A percentile compares a stretch with the other conserved stretches of the same genome.
These are phyloP conservation scores for Glossosoma conforme DNA, from an alignment of 1,140 invertebrate genomes.

Conservation along the genomic window DNA sequence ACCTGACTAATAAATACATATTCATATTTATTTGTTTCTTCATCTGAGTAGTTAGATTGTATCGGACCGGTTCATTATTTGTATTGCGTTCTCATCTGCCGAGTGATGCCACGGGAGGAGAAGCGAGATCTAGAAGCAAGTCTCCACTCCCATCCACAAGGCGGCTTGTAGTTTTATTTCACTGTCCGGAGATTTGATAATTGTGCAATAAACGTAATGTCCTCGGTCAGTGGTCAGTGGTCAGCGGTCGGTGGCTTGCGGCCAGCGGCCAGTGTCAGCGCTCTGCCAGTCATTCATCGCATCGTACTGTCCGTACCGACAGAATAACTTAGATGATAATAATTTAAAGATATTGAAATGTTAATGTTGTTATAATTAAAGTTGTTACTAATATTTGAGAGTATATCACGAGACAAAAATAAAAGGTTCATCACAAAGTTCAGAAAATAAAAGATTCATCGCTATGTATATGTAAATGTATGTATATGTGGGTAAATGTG, in stretches of 20 bases:
- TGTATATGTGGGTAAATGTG: conserved; percentile 14
- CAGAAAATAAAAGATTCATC: conserved; percentile 9
- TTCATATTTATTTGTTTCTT: conserved; percentile 2
- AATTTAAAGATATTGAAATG: conserved; percentile 45
- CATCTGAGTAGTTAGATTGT: background rate
- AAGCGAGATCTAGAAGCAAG: too few relatives aligned
- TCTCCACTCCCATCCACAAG: too few relatives aligned
- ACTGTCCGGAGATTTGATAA: too few relatives aligned
- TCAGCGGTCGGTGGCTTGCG: too few relatives aligned
- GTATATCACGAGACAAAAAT: conserved; percentile 26
- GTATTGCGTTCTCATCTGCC: too few relatives aligned
- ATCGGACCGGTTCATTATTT: too few relatives aligned
- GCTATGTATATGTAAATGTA: conserved; percentile 9
- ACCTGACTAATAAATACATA: conserved; percentile 21
- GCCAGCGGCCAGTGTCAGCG: too few relatives aligned
- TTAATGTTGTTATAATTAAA: conserved; percentile 52
- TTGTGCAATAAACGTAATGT: too few relatives aligned
- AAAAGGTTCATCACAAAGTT: conserved; percentile 10
- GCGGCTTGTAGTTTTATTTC: too few relatives aligned
- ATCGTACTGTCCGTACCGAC: conserved; percentile 27
- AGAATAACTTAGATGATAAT: conserved; percentile 29
- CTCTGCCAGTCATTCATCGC: too few relatives aligned
- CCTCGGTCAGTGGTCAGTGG: too few relatives aligned
- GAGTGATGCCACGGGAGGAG: too few relatives aligned
- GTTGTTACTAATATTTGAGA: conserved; percentile 54